These are phyloP conservation scores for Phrynosoma platyrhinos DNA, from an alignment of 2,113 vertebrate species.

Conservation along the genomic window DNA sequence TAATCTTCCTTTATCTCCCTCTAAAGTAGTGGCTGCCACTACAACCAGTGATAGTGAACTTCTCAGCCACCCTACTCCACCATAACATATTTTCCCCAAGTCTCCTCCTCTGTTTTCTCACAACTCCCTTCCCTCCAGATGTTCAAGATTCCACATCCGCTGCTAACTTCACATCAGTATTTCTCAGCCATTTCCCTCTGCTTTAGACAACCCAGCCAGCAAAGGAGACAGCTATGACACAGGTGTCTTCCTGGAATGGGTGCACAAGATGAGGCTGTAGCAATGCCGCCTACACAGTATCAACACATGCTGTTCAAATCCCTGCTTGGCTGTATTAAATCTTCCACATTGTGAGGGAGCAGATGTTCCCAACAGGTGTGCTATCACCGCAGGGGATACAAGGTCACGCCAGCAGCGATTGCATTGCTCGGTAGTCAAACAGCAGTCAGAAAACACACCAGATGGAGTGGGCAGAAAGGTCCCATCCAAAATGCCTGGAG, in stretches of 20 bases:
- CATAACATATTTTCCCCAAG: too few species aligned
- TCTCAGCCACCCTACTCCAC: too few species aligned
- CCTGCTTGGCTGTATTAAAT: background rate
- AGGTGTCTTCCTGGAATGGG: background rate
- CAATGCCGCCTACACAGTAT: background rate
- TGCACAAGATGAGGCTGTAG: background rate
- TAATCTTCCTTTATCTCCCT: too few species aligned
- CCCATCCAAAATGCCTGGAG: fast-evolving
- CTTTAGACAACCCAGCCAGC: background rate
- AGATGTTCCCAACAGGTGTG: conserved; percentile 64
- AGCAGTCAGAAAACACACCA: background rate
- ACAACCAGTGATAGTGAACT: too few species aligned
- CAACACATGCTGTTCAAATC: background rate
- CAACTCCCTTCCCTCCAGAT: background rate
- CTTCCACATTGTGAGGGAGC: conserved; percentile 11
- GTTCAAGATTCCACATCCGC: background rate
- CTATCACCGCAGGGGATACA: conserved; percentile 11
- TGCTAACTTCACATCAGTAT: background rate
- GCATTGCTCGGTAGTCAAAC: background rate
- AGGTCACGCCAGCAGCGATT: background rate
- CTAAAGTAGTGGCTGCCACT: too few species aligned
- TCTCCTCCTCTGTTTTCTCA: background rate
- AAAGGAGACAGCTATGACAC: background rate
- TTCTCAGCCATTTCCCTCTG: background rate
- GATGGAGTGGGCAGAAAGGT: background rate